Conservation (phyloP, 2,113 vertebrate species). For the Bos taurus region DNA sequence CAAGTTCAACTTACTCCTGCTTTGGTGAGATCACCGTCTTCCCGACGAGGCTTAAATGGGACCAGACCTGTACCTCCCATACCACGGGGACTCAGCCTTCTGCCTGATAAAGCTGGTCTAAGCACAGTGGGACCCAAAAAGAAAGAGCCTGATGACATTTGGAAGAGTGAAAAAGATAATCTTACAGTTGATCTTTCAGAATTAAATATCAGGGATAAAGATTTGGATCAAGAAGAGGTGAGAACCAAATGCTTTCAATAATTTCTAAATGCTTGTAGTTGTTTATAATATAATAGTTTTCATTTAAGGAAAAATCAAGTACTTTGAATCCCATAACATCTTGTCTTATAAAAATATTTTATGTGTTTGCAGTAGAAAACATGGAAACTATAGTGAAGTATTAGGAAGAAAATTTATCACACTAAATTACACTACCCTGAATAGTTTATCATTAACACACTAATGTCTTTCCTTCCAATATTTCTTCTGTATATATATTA, state of each 20-base stretch:
- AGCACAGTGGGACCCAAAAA: slow-evolving; percentile 52
- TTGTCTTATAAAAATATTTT: slow-evolving; percentile 38
- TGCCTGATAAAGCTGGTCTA: slow-evolving; percentile 70
- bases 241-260: slow-evolving; percentile 10
- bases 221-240: slow-evolving; percentile 92
- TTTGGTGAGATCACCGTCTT: slow-evolving; percentile 79
- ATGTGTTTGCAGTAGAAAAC: neutral
- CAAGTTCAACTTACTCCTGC: slow-evolving; percentile 80
- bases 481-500: neutral
- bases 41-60: slow-evolving; percentile 80
- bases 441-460: neutral
- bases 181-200: slow-evolving; percentile 78
- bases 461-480: neutral
- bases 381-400: neutral
- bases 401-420: neutral
- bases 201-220: slow-evolving; percentile 77
- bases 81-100: slow-evolving; percentile 71
- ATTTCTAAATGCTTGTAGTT: neutral
- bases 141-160: slow-evolving; percentile 65
- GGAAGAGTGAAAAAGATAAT: slow-evolving; percentile 57
- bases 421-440: neutral
- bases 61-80: slow-evolving; percentile 83
- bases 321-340: neutral
- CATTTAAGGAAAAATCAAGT: slow-evolving; percentile 15
- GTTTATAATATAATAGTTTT: slow-evolving; percentile 16